Evolutionary conservation across 1,140 invertebrate species (phyloP), one percentile per base, ranked within the genome.

Genomic region (Scaptomyza hsui): DNA sequence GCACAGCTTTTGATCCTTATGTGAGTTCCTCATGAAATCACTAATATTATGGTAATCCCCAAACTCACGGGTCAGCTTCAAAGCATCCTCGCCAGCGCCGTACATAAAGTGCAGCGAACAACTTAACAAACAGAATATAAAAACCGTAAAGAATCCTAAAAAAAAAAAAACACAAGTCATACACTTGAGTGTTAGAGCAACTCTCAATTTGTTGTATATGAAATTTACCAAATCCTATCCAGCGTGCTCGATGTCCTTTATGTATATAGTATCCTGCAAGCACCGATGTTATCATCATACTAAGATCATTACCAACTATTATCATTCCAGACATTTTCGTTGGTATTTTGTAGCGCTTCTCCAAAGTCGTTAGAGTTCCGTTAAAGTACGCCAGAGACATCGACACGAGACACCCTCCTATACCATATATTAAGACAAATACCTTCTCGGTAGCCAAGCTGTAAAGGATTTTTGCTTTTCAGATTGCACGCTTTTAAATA

Each of bases 301-400:
- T 86, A 6, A 90, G 70, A 55, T 90, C 95, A 89, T 95, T 95
- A 3, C 95, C 95, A 21, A 95, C 93, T 13, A 94, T 93, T 72
- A 96, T 95, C 53, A 96, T 91, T 18, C 94, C 96, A 55, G 95
- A 95, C 10, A 94, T 94, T 88, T 94, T 93, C 13, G 94, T 95
- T 0, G 95, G 94, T 83, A 96, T 96, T 78, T 95, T 96, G 86
- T 95, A 97, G 72, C 95, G 92, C 85, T 96, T 96, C 83, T 97
- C 96, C 42, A 97, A 90, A 0, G 95, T 97, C 7, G 95, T 95
- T 37, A 96, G 94, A 1, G 94, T 95, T 1, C 95, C 95, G 67
- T 94, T 95, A 59, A 95, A 95, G 79, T 96, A 97, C 0, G 95
- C 93, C 77, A 94, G 95, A 70, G 94, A 93, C 56, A 95, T 95